Evolutionary conservation across 2,888 invertebrate species (phyloP).

Genomic region (Athalia circularis): DNA sequence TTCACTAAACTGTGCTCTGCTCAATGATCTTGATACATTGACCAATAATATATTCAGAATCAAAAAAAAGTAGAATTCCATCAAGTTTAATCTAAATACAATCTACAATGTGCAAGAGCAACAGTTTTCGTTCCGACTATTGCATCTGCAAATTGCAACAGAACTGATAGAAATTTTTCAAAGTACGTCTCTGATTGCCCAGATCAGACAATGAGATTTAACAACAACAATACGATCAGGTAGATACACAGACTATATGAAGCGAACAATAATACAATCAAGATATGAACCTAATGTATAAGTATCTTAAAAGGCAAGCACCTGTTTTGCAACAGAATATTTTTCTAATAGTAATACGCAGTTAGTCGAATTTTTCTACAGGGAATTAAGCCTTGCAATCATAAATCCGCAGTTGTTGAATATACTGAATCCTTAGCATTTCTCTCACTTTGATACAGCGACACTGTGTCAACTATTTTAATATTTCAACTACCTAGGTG

Average conservation of each 20-base stretch:
- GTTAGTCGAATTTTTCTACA: background rate
- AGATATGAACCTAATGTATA: conserved; percentile 6
- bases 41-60: background rate
- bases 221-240: background rate
- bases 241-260: conserved; percentile 12
- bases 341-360: background rate
- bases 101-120: background rate
- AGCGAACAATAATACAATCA: conserved; percentile 2
- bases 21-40: background rate
- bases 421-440: background rate
- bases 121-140: background rate
- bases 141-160: too few species aligned
- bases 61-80: background rate
- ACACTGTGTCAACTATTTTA: background rate
- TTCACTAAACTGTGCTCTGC: background rate
- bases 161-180: too few species aligned
- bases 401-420: background rate
- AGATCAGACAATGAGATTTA: background rate
- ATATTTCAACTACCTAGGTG: background rate
- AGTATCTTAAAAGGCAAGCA: conserved; percentile 12
- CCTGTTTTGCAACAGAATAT: conserved; percentile 1
- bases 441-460: background rate
- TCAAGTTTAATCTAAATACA: background rate
- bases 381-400: background rate
- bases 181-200: background rate